Base-by-base conservation (phyloP, 1,140 invertebrate genomes). In the Drosophila mojavensis region DNA sequence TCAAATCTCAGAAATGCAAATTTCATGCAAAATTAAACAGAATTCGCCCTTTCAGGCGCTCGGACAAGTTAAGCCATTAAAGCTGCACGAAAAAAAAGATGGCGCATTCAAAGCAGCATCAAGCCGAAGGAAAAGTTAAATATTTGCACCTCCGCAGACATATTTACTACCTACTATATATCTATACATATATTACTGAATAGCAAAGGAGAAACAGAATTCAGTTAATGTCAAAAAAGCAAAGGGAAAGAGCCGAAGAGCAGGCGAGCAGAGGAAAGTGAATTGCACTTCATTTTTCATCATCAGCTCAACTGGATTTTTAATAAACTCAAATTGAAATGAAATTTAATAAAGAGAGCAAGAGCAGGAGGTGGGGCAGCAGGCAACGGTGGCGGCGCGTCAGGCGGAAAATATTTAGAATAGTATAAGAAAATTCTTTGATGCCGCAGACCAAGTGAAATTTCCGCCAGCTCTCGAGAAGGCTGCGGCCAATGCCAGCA, bases 371-470 rank as follows among this genome's bases (percentile, higher is more conserved):
- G 28, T 30, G 33, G 33, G 55, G 54, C 45, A 9, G 48, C 43
- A 28, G 13, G n/a, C 17, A 3, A 28, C 26, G 36, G 24, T 10
- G 6, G 30, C 30, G 53, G 47, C 62, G 56, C 56, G 56, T 48
- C 60, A 48, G 48, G 47, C 60, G 53, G 30, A 43, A 78, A 78
- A 79, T 69, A 64, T 80, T 83, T 69, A 33, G 51, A 85, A 81
- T 15, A 84, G 74, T 15, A 84, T 70, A 59, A 66, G 54, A 53
- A 78, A 81, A 85, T 85, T 85, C 78, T 69, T 85, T 85, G 78
- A 85, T 85, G 81, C 74, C 78, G 56, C 65, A 62, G 65, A 75
- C 60, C 60, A 63, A 75, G 24, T 20, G 71, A 65, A 78, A 75
- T 78, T 84, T 84, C 55, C 56, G 24, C 53, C 13, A 10, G 28